These are phyloP conservation scores for Schizothorax lantsangensis DNA, from an alignment of 2,797 vertebrate species.

Conservation along the genomic window DNA sequence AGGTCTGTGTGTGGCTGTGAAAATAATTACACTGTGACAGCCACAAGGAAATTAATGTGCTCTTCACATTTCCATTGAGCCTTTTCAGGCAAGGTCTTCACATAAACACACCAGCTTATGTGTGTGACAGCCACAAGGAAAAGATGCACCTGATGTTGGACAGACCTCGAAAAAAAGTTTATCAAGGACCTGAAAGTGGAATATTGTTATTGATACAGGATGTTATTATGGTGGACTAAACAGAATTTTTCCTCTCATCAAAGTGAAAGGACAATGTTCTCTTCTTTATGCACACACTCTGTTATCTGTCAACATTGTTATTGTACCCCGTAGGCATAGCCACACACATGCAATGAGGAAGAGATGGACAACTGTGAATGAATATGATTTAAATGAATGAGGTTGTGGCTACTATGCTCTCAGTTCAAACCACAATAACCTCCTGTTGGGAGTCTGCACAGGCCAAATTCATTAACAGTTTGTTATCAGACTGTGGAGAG, in stretches of 20 bases:
- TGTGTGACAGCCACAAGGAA: slow-evolving; percentile 27
- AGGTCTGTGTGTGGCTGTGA: background rate
- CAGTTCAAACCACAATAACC: background rate
- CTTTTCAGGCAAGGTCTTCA: slow-evolving; percentile 2
- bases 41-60: slow-evolving; percentile 12
- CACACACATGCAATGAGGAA: background rate
- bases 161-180: slow-evolving; percentile 23
- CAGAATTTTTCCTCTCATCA: slow-evolving; percentile 4
- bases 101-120: slow-evolving; percentile 36
- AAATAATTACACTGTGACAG: slow-evolving; percentile 21
- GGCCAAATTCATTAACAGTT: background rate
- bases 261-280: background rate
- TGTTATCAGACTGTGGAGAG: background rate
- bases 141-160: slow-evolving; percentile 41
- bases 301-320: slow-evolving; percentile 2
- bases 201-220: slow-evolving; percentile 34
- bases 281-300: slow-evolving; percentile 1
- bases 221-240: slow-evolving; percentile 53
- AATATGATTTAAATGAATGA: slow-evolving; percentile 19
- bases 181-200: background rate
- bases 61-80: slow-evolving; percentile 11
- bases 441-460: slow-evolving; percentile 8
- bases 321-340: background rate
- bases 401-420: background rate
- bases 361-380: slow-evolving; percentile 22